Evolutionary conservation across 1,140 invertebrate species (phyloP).

Genomic region (Drosophila sucinea): DNA sequence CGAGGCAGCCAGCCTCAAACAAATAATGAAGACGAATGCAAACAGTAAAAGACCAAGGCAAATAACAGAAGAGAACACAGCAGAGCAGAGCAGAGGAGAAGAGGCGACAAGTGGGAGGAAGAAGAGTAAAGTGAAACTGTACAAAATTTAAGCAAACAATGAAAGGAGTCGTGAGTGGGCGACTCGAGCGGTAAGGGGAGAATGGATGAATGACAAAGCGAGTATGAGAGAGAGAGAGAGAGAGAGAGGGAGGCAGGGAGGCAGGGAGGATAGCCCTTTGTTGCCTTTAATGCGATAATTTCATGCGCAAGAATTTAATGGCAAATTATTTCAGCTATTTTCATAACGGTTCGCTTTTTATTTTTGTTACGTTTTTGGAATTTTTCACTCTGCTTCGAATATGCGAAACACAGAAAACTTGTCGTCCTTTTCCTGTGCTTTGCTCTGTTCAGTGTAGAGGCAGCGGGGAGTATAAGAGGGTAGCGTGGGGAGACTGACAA

Average conservation of each 20-base stretch:
- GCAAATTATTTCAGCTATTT: slow-evolving; percentile 75
- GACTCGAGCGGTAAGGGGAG: neutral
- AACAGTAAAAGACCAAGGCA: slow-evolving; percentile 75
- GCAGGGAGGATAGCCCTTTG: slow-evolving; percentile 48
- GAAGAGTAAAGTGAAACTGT: slow-evolving; percentile 55
- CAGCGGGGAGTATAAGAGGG: neutral
- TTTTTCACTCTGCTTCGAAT: slow-evolving; percentile 10
- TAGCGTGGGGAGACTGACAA: neutral
- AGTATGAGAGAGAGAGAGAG: slow-evolving; percentile 13
- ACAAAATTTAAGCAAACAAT: slow-evolving; percentile 78
- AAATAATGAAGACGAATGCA: slow-evolving; percentile 81
- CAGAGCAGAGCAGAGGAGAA: slow-evolving; percentile 8
- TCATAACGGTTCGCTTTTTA: slow-evolving; percentile 66
- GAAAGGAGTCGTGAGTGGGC: slow-evolving; percentile 38
- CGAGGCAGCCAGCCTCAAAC: slow-evolving; percentile 53
- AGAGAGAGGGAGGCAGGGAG: no score
- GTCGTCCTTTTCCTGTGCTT: slow-evolving; percentile 25
- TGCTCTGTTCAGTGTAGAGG: neutral
- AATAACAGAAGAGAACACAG: slow-evolving; percentile 60
- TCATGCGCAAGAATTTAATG: slow-evolving; percentile 74
- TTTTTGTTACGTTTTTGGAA: slow-evolving; percentile 19
- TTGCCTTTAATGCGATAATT: slow-evolving; percentile 75
- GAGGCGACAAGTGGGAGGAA: neutral
- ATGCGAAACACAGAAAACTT: slow-evolving; percentile 38
- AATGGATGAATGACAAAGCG: neutral